Percentiles rank a stretch among this genome's conserved stretches.
phyloP scores from a whole-genome alignment of 2,797 vertebrate species.

The Anabas testudineus region DNA sequence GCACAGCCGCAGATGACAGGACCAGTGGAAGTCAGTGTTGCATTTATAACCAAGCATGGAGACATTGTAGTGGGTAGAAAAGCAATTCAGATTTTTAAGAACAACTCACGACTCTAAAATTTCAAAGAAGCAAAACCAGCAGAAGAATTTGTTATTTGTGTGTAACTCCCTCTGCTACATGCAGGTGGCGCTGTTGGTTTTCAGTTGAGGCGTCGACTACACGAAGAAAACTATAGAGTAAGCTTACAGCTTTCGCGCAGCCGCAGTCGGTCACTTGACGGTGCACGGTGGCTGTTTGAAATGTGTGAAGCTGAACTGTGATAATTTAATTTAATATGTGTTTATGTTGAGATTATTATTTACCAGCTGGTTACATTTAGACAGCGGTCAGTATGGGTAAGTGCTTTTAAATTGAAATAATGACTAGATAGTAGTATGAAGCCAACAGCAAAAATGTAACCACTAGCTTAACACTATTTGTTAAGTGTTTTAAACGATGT shows the following conservation, averaged over 20 bases:
- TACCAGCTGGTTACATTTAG: background rate
- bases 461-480: conserved; percentile 19
- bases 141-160: background rate
- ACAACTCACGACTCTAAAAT: no score
- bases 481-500: background rate
- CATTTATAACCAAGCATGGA: no score
- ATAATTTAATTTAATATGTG: background rate
- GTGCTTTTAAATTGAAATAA: conserved; percentile 23
- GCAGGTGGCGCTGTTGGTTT: conserved; percentile 26
- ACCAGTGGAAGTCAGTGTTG: no score
- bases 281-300: conserved; percentile 55
- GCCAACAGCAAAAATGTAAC: background rate
- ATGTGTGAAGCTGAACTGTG: background rate
- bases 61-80: no score
- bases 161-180: background rate
- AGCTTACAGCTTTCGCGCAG: conserved; percentile 15
- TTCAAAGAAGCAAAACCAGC: background rate
- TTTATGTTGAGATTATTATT: background rate
- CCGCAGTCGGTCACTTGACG: background rate
- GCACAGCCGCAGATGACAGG: no score
- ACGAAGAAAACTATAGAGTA: no score
- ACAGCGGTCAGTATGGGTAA: conserved; percentile 66
- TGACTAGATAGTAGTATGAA: background rate
- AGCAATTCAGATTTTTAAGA: no score
- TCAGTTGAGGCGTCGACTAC: rapidly evolving